Evolutionary conservation across 2,888 invertebrate species (phyloP).

Genomic region (Morpho achilles): DNA sequence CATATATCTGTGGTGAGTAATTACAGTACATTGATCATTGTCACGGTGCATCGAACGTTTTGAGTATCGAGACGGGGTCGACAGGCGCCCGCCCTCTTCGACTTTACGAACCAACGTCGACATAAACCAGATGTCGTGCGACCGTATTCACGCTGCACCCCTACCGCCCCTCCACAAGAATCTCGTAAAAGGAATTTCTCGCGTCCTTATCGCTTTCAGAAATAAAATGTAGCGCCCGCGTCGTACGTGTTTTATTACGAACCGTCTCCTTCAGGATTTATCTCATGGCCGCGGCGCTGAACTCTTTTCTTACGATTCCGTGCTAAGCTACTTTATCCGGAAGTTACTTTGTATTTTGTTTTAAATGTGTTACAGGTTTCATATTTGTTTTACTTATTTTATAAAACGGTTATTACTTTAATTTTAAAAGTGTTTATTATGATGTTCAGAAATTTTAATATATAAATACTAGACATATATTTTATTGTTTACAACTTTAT

Average conservation of each 20-base stretch:
- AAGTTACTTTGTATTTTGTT: slow-evolving; percentile 24
- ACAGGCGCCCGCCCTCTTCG: slow-evolving; percentile 31
- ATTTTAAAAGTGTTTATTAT: no score
- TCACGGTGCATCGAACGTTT: slow-evolving; percentile 25
- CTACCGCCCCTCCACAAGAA: slow-evolving; percentile 55
- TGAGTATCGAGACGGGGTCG: slow-evolving; percentile 22
- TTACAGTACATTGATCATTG: slow-evolving; percentile 27
- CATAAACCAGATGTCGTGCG: slow-evolving; percentile 71
- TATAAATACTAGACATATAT: no score
- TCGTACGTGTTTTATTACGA: slow-evolving; percentile 76
- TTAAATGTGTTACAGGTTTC: slow-evolving; percentile 12
- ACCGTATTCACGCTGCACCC: slow-evolving; percentile 40
- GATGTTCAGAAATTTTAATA: no score
- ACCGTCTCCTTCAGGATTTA: slow-evolving; percentile 71
- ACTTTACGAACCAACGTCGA: slow-evolving; percentile 40
- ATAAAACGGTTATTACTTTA: neutral
- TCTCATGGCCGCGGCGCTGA: slow-evolving; percentile 57
- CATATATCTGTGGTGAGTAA: slow-evolving; percentile 26
- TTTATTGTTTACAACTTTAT: no score
- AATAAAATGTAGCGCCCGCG: slow-evolving; percentile 75
- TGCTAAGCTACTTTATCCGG: slow-evolving; percentile 24
- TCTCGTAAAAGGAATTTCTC: slow-evolving; percentile 76
- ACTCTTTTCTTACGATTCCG: slow-evolving; percentile 30
- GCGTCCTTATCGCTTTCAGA: slow-evolving; percentile 76
- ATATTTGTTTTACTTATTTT: neutral